Evolutionary conservation across 2,797 vertebrate genomes (phyloP).

Genomic region (Pangasius djambal): DNA sequence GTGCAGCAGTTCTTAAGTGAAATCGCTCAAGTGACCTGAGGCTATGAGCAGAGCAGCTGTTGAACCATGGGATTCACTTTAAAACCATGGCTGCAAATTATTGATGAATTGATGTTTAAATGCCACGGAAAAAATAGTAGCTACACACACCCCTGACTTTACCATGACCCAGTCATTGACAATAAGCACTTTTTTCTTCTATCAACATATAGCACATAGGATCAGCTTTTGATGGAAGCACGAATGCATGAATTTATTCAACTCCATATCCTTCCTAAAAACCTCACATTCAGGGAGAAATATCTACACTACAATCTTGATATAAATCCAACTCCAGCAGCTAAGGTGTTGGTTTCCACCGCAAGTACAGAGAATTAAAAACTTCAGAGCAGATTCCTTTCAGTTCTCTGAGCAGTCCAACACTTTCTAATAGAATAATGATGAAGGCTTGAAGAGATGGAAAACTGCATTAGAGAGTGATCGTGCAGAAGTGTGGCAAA

Average conservation of each 20-base stretch:
- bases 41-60: slow-evolving; percentile 68
- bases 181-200: slow-evolving; percentile 6
- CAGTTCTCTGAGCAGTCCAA: slow-evolving; percentile 11
- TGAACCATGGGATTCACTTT: slow-evolving; percentile 30
- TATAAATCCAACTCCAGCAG: not conserved
- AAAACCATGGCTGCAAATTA: slow-evolving; percentile 57
- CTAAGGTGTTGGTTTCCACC: not conserved
- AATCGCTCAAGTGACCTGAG: slow-evolving; percentile 75
- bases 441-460: slow-evolving; percentile 8
- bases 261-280: not conserved
- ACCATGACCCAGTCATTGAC: slow-evolving; percentile 35
- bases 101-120: slow-evolving; percentile 58
- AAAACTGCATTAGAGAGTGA: slow-evolving; percentile 7
- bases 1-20: slow-evolving; percentile 74
- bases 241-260: slow-evolving; percentile 1
- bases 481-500: slow-evolving; percentile 21
- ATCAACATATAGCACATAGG: not conserved
- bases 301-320: not conserved
- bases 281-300: not conserved
- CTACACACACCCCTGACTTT: slow-evolving; percentile 25
- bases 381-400: not conserved
- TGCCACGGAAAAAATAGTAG: slow-evolving; percentile 44
- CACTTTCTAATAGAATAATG: slow-evolving; percentile 16
- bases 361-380: not conserved
- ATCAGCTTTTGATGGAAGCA: not conserved